Percentiles rank a stretch among this genome's conserved stretches.
phyloP scores from a whole-genome alignment of 2,113 vertebrate species.

The Leucoraja erinaceus region DNA sequence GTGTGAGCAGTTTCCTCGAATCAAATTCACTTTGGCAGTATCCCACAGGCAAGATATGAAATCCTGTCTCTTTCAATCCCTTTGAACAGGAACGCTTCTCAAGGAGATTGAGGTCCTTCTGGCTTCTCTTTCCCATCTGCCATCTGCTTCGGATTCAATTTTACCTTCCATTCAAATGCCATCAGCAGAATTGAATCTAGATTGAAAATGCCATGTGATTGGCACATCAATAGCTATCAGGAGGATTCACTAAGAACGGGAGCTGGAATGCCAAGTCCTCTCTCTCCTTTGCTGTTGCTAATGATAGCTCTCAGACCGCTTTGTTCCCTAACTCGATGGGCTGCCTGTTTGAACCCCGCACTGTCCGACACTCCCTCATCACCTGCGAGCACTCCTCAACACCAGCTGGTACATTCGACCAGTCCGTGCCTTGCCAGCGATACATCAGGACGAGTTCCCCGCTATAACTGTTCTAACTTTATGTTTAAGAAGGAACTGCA shows the following conservation, averaged over 20 bases:
- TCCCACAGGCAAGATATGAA: conserved; percentile 30
- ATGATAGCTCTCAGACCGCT: background rate
- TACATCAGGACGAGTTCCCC: no score
- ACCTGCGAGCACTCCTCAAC: background rate
- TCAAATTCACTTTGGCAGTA: conserved; percentile 27
- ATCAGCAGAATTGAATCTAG: conserved; percentile 30
- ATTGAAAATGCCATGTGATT: conserved; percentile 15
- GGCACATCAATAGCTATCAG: conserved; percentile 17
- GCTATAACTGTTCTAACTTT: no score
- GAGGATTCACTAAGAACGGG: background rate
- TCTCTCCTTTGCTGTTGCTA: background rate
- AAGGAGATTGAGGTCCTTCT: conserved; percentile 8
- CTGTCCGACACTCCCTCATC: background rate
- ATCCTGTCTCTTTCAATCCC: conserved; percentile 35
- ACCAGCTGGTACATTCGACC: background rate
- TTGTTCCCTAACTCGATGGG: background rate
- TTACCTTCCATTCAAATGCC: conserved; percentile 27
- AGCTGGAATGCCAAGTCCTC: background rate
- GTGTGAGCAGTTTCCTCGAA: background rate
- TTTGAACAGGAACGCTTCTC: conserved; percentile 27
- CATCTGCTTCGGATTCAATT: conserved; percentile 31
- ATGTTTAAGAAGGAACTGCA: no score
- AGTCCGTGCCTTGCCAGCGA: background rate
- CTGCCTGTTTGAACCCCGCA: background rate
- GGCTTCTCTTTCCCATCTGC: conserved; percentile 22